Conservation (phyloP, 2,888 invertebrate species). For the Nebria salina region DNA sequence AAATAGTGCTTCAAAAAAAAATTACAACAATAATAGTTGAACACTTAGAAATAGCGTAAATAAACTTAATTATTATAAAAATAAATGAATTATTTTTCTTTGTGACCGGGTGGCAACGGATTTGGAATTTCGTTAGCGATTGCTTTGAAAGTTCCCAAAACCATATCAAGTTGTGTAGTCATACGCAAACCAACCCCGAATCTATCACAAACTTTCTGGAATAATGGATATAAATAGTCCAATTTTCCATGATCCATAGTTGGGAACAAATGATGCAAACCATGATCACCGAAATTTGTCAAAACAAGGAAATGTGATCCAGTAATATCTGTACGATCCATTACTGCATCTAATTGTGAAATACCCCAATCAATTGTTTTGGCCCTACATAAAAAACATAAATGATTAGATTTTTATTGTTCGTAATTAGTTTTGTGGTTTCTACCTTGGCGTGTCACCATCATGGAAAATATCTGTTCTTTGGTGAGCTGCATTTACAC, state of each 20-base stretch:
- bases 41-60: background rate
- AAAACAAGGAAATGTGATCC: constrained; percentile 74
- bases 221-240: constrained; percentile 71
- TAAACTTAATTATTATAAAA: background rate
- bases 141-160: constrained; percentile 75
- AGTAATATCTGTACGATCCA: constrained; percentile 76
- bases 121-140: constrained; percentile 65
- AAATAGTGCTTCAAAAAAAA: background rate
- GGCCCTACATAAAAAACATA: constrained; percentile 59
- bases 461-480: constrained; percentile 83
- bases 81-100: background rate
- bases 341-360: constrained; percentile 78
- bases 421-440: background rate
- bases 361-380: constrained; percentile 77
- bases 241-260: constrained; percentile 82
- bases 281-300: constrained; percentile 82
- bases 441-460: constrained; percentile 74
- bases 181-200: constrained; percentile 68
- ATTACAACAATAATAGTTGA: too few relatives aligned
- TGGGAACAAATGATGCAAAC: constrained; percentile 84
- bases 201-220: constrained; percentile 71
- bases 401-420: background rate
- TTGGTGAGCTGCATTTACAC: constrained; percentile 80
- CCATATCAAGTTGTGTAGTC: constrained; percentile 68
- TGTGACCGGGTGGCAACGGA: constrained; percentile 51